Percentiles rank a stretch among this genome's conserved stretches.
Evolutionary conservation across 2,888 invertebrate genomes (phyloP).

Genomic region (Steinernema hermaphroditum): DNA sequence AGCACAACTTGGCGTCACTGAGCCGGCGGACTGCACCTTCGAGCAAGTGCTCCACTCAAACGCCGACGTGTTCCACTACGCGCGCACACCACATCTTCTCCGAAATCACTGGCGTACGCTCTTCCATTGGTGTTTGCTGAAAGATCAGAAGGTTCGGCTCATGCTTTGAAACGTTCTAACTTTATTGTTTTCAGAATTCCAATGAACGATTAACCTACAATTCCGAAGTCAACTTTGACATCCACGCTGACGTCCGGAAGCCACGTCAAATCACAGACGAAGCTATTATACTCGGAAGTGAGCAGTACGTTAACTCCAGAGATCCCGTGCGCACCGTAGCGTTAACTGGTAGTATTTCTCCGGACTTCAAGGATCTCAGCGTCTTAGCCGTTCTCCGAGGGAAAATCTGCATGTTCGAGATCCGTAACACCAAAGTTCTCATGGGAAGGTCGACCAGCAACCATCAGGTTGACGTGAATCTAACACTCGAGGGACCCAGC

Average conservation of each 20-base stretch:
- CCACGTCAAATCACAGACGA: slow-evolving; percentile 17
- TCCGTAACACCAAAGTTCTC: slow-evolving; percentile 43
- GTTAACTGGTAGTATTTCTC: not conserved
- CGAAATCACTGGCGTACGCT: slow-evolving; percentile 88
- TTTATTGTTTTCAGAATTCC: not conserved
- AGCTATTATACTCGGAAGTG: not conserved
- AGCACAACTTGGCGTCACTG: slow-evolving; percentile 1
- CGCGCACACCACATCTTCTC: slow-evolving; percentile 79
- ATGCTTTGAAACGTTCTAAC: not conserved
- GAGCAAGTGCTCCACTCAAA: slow-evolving; percentile 17
- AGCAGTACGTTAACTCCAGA: slow-evolving; percentile 19
- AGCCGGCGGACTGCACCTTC: slow-evolving; percentile 74
- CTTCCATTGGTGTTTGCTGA: slow-evolving; percentile 85
- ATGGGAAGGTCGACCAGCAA: slow-evolving; percentile 46
- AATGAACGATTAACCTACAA: slow-evolving; percentile 12
- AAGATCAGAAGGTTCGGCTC: slow-evolving; percentile 75
- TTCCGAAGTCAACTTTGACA: slow-evolving; percentile 18
- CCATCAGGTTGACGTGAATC: slow-evolving; percentile 56
- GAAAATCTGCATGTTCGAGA: slow-evolving; percentile 45
- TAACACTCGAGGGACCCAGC: slow-evolving; percentile 55
- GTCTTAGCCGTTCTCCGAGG: slow-evolving; percentile 52
- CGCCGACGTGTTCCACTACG: slow-evolving; percentile 77
- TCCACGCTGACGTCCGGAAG: slow-evolving; percentile 15
- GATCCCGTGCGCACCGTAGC: slow-evolving; percentile 10
- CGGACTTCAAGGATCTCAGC: slow-evolving; percentile 5